Conservation (phyloP, 2,113 vertebrate species). For the Aegotheles bennettii region DNA sequence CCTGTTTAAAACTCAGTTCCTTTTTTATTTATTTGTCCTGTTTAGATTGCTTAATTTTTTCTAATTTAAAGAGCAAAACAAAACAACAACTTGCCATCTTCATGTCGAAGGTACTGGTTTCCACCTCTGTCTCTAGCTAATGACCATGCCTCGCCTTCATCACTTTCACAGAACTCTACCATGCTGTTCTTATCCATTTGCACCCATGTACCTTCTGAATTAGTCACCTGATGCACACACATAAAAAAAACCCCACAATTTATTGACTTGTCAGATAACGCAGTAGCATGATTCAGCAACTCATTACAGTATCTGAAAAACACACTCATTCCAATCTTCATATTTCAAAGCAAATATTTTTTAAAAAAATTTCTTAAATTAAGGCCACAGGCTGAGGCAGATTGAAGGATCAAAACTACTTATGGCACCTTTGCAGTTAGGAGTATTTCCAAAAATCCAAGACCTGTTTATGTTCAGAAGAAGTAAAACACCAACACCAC, state of each 20-base stretch:
- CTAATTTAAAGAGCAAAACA: slow-evolving; percentile 37
- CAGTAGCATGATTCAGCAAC: slow-evolving; percentile 42
- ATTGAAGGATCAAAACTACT: slow-evolving; percentile 37
- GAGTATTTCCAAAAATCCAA: background rate
- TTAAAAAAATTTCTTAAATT: slow-evolving; percentile 68
- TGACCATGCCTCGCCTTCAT: slow-evolving; percentile 98
- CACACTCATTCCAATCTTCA: background rate
- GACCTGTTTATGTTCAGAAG: background rate
- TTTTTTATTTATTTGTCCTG: background rate
- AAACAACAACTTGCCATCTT: slow-evolving; percentile 86
- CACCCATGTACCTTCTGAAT: slow-evolving; percentile 96
- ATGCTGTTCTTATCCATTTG: slow-evolving; percentile 99
- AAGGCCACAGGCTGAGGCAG: slow-evolving; percentile 72
- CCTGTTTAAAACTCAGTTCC: background rate
- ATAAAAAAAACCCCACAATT: slow-evolving; percentile 66
- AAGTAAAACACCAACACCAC: background rate
- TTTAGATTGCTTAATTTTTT: background rate
- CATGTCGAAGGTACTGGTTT: slow-evolving; percentile 95
- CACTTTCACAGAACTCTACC: slow-evolving; percentile 98
- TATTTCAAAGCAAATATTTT: background rate
- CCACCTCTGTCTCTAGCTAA: slow-evolving; percentile 95
- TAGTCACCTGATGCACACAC: slow-evolving; percentile 91
- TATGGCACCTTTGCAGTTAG: background rate
- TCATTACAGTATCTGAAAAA: slow-evolving; percentile 38
- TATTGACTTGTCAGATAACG: slow-evolving; percentile 54